Percentiles rank a stretch among this genome's conserved stretches.
Evolutionary conservation across 2,113 vertebrate species (phyloP).

Genomic region (Suricata suricatta): DNA sequence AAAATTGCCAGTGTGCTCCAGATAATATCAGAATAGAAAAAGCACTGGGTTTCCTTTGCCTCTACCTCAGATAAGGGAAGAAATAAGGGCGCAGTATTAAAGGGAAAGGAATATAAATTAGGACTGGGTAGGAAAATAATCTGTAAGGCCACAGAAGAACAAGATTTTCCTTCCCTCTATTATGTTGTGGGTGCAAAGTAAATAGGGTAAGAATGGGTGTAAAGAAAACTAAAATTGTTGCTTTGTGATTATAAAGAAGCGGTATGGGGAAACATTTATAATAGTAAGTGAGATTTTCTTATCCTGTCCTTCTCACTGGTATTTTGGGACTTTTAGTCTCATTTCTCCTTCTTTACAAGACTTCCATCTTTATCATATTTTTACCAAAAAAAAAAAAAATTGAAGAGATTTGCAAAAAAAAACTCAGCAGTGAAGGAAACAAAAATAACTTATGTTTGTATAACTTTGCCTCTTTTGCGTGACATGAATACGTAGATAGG

Average conservation of each 20-base stretch:
- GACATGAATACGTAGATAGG: not conserved
- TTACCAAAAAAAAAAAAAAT: constrained; percentile 1
- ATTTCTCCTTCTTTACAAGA: not conserved
- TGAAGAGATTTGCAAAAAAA: not conserved
- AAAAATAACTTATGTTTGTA: not conserved
- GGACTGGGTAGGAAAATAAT: not conserved
- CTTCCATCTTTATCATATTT: not conserved
- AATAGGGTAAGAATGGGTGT: not conserved
- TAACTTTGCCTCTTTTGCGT: not conserved
- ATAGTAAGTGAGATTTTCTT: not conserved
- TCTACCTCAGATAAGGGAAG: constrained; percentile 4
- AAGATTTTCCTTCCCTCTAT: not conserved
- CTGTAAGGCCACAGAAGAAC: not conserved
- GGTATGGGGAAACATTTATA: not conserved
- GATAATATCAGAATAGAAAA: not conserved
- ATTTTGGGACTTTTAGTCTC: not conserved
- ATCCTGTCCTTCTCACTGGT: not conserved
- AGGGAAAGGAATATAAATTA: constrained; percentile 12
- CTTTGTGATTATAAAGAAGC: not conserved
- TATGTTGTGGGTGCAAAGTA: not conserved
- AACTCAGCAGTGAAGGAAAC: not conserved
- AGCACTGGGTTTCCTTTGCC: not conserved
- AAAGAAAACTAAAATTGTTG: not conserved
- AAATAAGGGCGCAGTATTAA: not conserved
- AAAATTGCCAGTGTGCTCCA: not conserved